Conservation (phyloP, 1,140 invertebrate species). For the Bombus pascuorum region DNA sequence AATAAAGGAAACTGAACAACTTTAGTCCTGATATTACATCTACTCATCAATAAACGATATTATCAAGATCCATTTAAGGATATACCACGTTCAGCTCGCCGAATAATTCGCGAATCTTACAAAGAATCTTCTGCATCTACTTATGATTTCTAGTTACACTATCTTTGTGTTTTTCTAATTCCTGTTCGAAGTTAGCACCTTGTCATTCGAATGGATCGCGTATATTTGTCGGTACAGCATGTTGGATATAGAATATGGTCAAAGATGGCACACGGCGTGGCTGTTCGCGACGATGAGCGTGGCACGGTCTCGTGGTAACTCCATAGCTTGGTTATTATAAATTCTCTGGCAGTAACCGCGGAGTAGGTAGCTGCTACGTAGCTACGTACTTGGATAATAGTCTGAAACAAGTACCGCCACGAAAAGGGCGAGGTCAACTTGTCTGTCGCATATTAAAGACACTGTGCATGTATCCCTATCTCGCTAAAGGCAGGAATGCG, state of each 20-base stretch:
- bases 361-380: constrained; percentile 67
- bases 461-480: constrained; percentile 60
- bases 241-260: background rate
- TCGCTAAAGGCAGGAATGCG: constrained; percentile 61
- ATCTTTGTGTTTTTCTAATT: background rate
- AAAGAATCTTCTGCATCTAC: background rate
- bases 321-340: constrained; percentile 76
- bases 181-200: background rate
- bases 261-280: constrained; percentile 21
- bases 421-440: constrained; percentile 77
- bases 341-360: constrained; percentile 74
- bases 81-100: background rate
- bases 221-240: constrained; percentile 14
- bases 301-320: constrained; percentile 58
- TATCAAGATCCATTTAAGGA: background rate
- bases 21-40: background rate
- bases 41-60: background rate
- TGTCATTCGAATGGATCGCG: constrained; percentile 2
- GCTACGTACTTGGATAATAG: constrained; percentile 75
- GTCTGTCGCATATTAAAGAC: constrained; percentile 78
- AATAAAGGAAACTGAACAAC: background rate
- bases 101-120: background rate
- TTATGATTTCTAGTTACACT: background rate
- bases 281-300: constrained; percentile 62
- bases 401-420: constrained; percentile 75